Base-by-base conservation (phyloP, 2,113 vertebrate genomes). In the Riparia riparia region DNA sequence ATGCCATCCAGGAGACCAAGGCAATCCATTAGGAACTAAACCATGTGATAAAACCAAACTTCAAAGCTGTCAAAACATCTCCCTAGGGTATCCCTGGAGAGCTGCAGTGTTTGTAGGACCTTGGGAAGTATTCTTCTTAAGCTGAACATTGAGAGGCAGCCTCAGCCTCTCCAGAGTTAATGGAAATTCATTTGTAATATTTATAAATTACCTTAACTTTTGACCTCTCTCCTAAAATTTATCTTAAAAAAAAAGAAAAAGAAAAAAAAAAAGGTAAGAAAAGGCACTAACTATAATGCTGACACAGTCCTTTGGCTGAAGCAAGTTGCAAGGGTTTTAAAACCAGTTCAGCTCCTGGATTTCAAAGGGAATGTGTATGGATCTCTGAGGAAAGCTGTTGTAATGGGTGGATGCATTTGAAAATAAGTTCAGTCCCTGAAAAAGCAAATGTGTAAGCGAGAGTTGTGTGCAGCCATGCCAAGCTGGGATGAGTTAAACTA, bases 31-130 rank as follows among this genome's bases (percentile, higher is more conserved):
- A 97, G 94, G 83, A 96, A 17, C 81, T 86, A 89, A 97, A 92
- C 95, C 90, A 64, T 95, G 92, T 94, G 97, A 97, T 89, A 95
- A 88, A 97, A 89, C 93, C 90, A 85, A 95, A 86, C 91, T 96
- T 96, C 93, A 95, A 87, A 97, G 94, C 94, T 97, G 95, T 97
- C 96, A 95, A 85, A 97, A 96, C 86, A 95, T 86, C 92, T 95
- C 95, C 93, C 71, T 81, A 71, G 85, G 82, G 85, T 87, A 94
- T 93, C 95, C 92, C 81, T 91, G 86, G 96, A 86, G 95, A 88
- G 69, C 2, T 86, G 83, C 71, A 86, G 71, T 96, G 93, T 93
- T 95, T 93, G 92, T 51, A 86, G 91, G 89, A 94, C 91, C 73
- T 94, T 70, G 88, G 92, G 97, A 96, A 95, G 84, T 93, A 86